These are phyloP conservation scores for Mesaphorura yosii DNA, from an alignment of 1,140 invertebrate species.

Conservation along the genomic window DNA sequence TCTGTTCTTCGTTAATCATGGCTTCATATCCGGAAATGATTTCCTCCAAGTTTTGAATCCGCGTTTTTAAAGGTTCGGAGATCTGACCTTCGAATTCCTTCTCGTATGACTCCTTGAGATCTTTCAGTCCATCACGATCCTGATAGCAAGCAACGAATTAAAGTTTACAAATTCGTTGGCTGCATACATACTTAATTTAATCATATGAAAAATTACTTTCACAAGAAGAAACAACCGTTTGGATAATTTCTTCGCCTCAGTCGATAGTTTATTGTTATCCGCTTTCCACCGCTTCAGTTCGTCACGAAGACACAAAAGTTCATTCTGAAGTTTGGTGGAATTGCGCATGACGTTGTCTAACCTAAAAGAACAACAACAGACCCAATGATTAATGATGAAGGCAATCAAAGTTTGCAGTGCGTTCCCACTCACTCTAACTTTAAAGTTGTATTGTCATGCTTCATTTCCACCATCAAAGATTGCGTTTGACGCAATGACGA, in stretches of 20 bases:
- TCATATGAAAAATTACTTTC: conserved; percentile 12
- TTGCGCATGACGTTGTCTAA: not conserved
- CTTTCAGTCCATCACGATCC: conserved; percentile 25
- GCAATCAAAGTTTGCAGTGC: no score
- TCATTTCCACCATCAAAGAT: conserved; percentile 20
- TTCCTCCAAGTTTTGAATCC: conserved; percentile 19
- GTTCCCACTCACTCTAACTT: conserved; percentile 12
- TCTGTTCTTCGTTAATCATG: conserved; percentile 19
- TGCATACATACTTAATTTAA: not conserved
- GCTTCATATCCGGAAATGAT: conserved; percentile 21
- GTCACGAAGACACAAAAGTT: conserved; percentile 7
- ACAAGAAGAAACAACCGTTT: conserved; percentile 15
- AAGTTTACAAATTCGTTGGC: not conserved
- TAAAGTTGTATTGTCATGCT: conserved; percentile 19
- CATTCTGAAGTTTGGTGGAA: conserved; percentile 3
- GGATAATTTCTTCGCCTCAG: conserved; percentile 18
- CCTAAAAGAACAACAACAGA: not conserved
- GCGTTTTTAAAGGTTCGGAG: conserved; percentile 13
- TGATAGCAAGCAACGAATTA: not conserved
- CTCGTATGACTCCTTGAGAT: conserved; percentile 28
- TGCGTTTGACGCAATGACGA: conserved; percentile 19
- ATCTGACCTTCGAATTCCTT: conserved; percentile 22
- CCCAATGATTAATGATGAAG: no score
- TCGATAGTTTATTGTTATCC: conserved; percentile 13
- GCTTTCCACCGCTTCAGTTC: conserved; percentile 15